Evolutionary conservation across 2,888 invertebrate genomes (phyloP).

Genomic region (Eristalis arbustorum): DNA sequence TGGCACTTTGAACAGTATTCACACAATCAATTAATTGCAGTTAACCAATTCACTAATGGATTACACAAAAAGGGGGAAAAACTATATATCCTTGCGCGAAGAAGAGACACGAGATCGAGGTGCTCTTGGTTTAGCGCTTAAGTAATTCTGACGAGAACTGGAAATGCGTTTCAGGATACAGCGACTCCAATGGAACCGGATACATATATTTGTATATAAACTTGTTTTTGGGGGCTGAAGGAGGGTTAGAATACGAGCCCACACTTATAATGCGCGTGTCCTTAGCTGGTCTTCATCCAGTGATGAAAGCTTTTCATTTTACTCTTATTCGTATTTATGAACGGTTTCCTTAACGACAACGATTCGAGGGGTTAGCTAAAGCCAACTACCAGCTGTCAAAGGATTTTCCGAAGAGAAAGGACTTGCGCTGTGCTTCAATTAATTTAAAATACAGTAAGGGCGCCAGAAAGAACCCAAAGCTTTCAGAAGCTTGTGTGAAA

Average conservation of each 20-base stretch:
- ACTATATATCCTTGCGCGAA: not conserved
- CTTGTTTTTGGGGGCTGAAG: not conserved
- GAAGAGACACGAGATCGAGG: not conserved
- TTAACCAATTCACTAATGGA: not conserved
- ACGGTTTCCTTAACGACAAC: not conserved
- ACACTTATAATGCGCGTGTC: conserved; percentile 4
- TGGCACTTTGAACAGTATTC: not conserved
- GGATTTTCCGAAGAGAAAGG: not conserved
- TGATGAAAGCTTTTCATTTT: conserved; percentile 9
- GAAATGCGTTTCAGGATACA: conserved; percentile 14
- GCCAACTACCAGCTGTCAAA: not conserved
- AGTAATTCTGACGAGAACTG: conserved; percentile 9
- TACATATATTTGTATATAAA: not conserved
- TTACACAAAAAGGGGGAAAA: not conserved
- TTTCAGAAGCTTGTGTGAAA: not conserved
- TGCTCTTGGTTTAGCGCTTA: conserved; percentile 12
- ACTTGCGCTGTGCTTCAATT: not conserved
- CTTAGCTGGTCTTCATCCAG: conserved; percentile 1
- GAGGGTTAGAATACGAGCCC: not conserved
- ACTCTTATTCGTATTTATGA: conserved; percentile 5
- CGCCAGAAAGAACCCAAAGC: not conserved
- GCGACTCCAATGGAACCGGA: conserved; percentile 1
- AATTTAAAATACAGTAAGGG: not conserved
- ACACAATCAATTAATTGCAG: not conserved
- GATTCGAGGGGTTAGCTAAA: not conserved